phyloP scores from a whole-genome alignment of 2,113 vertebrate species.

The Chauna torquata region DNA sequence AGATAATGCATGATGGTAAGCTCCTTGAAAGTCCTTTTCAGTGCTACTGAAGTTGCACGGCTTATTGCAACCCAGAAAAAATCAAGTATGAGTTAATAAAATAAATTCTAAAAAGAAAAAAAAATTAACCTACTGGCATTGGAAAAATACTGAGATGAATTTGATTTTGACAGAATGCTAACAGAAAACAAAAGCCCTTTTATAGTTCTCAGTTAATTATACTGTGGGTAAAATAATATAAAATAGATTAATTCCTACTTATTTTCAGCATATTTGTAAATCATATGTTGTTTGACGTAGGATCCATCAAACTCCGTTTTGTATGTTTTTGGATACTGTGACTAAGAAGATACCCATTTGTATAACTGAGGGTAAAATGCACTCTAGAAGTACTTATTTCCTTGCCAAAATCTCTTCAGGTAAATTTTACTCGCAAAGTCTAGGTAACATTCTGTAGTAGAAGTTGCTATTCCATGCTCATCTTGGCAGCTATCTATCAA shows the following conservation, averaged over 20 bases:
- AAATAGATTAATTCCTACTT: background rate
- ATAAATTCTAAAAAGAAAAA: background rate
- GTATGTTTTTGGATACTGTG: background rate
- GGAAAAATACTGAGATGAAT: background rate
- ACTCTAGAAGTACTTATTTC: background rate
- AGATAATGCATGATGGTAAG: background rate
- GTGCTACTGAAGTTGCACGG: background rate
- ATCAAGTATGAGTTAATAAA: background rate
- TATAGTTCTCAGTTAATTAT: background rate
- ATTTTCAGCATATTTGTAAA: background rate
- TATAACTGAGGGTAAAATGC: background rate
- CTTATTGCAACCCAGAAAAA: background rate
- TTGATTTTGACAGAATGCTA: background rate
- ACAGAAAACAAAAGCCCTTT: background rate
- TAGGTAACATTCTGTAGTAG: background rate
- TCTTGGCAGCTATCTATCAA: constrained; percentile 24
- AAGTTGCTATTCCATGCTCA: background rate
- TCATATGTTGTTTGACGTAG: background rate
- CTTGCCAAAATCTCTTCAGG: background rate
- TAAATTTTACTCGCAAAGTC: background rate
- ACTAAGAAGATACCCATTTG: background rate
- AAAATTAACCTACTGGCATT: background rate
- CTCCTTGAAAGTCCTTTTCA: background rate
- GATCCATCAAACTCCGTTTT: background rate
- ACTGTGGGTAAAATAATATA: background rate